phyloP scores from a whole-genome alignment of 2,113 vertebrate genomes.

The Apteryx mantelli region DNA sequence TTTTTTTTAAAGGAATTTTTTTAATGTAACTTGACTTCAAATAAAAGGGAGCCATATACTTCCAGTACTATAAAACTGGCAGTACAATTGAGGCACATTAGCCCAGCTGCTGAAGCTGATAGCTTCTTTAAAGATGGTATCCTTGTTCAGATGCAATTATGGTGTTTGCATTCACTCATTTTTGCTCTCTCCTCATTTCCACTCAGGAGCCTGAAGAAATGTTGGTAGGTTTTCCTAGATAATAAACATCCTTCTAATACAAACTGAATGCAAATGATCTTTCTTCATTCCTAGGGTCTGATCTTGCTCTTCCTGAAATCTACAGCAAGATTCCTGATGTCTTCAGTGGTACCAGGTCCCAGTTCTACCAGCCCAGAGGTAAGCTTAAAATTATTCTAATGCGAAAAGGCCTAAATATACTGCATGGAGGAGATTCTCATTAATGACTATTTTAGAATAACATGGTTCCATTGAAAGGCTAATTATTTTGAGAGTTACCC shows the following conservation, averaged over 20 bases:
- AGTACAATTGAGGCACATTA: neutral
- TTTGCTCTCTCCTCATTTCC: neutral
- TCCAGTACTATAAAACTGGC: neutral
- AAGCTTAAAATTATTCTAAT: neutral
- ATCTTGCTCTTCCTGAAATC: neutral
- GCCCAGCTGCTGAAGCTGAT: neutral
- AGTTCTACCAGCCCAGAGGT: neutral
- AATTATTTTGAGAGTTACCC: constrained; percentile 23
- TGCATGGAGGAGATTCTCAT: neutral
- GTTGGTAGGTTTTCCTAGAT: neutral
- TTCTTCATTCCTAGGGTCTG: neutral
- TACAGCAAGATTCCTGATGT: neutral
- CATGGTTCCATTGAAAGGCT: neutral
- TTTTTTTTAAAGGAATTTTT: neutral
- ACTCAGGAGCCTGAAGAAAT: neutral
- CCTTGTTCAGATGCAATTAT: neutral
- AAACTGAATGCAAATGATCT: neutral
- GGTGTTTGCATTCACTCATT: neutral
- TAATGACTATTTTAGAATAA: constrained; percentile 13
- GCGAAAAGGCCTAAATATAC: neutral
- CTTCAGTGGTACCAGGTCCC: neutral
- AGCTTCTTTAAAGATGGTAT: neutral
- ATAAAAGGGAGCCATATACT: neutral
- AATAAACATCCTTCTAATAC: neutral
- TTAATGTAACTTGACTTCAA: neutral